Percentiles rank a stretch among this genome's conserved stretches.
Evolutionary conservation across 2,797 vertebrate species (phyloP).

Genomic region (Tolypeutes matacus): DNA sequence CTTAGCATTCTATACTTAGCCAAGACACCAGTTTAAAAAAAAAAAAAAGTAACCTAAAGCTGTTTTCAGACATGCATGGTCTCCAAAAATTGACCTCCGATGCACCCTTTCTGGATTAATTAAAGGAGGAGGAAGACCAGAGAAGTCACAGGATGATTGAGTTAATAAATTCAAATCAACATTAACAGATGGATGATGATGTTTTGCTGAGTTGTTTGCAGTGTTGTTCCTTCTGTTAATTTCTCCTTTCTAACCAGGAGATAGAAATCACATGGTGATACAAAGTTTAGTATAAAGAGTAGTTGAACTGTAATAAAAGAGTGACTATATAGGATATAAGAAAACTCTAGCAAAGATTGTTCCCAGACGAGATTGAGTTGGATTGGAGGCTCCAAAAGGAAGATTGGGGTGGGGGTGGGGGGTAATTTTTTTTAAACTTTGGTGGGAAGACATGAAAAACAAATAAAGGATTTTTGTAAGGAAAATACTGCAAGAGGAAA

Average conservation of each 20-base stretch:
- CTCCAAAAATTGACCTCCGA: background rate
- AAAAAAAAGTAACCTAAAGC: background rate
- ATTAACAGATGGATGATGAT: accelerated
- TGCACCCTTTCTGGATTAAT: background rate
- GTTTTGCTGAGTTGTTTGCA: background rate
- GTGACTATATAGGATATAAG: background rate
- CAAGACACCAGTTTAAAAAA: background rate
- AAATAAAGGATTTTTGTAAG: background rate
- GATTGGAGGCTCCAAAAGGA: background rate
- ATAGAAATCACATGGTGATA: background rate
- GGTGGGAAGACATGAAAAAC: background rate
- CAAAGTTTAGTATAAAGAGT: background rate
- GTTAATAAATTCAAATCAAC: background rate
- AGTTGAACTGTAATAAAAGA: background rate
- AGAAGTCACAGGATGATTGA: background rate
- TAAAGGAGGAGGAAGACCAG: background rate
- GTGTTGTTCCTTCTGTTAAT: background rate
- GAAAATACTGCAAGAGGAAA: background rate
- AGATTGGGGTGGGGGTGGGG: background rate
- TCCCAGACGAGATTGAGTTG: background rate
- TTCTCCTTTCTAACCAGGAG: background rate
- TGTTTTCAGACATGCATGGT: background rate
- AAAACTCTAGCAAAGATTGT: background rate
- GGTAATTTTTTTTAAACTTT: background rate
- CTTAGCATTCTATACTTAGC: background rate